Evolutionary conservation across 1,140 invertebrate species (phyloP), one percentile per base, ranked within the genome.

Genomic region (Gryllus bimaculatus): DNA sequence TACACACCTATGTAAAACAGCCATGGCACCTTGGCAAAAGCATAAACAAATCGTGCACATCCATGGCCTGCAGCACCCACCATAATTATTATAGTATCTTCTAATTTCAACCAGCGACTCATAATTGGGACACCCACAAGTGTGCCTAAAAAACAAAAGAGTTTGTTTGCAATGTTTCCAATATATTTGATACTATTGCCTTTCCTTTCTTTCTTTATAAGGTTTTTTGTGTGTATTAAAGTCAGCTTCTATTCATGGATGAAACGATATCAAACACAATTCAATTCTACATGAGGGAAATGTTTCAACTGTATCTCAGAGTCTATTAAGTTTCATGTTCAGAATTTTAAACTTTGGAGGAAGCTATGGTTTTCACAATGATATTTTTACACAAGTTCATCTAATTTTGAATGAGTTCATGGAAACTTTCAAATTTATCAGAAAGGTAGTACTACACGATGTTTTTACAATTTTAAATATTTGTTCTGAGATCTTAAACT

Each of bases 11-110:
- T 81, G 83, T 93, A 94, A 84, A 93, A 90, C 6, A 90, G 77
- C 78, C 84, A 84, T 0, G 87, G 85, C 0, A 82, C 83, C 0
- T 83, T 81, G 0, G 92, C 91, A 74, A 88, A 85, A 15, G 89
- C 88, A 83, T 90, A 94, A 79, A 92, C 87, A 15, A 93, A 81
- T 82, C 93, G 89, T 0, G 90, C 92, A 8, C 84, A 74, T n/a
- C 90, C 89, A 83, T 94, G 92, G 0, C 91, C 89, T 8, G 87
- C 81, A 10, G 92, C 89, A 3, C 93, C 93, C 21, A 93, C 84
- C 82, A 91, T 89, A 48, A 93, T 87, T 73, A 94, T 93, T 1
- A 90, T 86, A n/a, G 91, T 92, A 82, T 94, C 93, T 74, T 85
- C 88, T 86, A 91, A 90, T 13, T 88, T 86, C 0, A 93, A 85